Base-by-base conservation (phyloP, 2,113 vertebrate species). In the Cynocephalus volans region DNA sequence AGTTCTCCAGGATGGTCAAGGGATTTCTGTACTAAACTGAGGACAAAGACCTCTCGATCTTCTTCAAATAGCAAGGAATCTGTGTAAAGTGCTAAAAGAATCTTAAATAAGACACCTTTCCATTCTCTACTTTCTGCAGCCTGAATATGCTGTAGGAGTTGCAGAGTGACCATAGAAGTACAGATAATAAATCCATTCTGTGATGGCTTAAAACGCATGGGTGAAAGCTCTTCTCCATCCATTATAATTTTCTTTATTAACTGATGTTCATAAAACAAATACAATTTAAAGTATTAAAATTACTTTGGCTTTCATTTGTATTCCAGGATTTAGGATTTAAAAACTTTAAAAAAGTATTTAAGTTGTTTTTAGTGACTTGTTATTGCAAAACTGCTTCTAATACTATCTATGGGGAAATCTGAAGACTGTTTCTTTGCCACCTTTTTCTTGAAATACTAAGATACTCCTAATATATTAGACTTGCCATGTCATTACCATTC, bases 321-420 rank as follows among this genome's bases (percentile, higher is more conserved):
- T 82, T 82, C 54, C 31, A 75, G 48, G n/a, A 65, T n/a, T 64
- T 87, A 69, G 73, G 31, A 81, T 41, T 73, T 80, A 65, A 90
- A 85, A 94, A 52, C 13, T 88, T 81, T 75, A 14, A 54, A 73
- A 91, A 79, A 24, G 24, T 48, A 8, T 12, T 48, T 90, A 80
- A 73, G 48, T 58, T 75, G 36, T 82, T 85, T 92, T 85, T 31
- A 83, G 76, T 84, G 88, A 84, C n/a, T 81, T 41, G 31, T 81
- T 75, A 28, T 12, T 90, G 48, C 65, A 41, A 79, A 80, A 56
- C 28, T 12, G 21, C 41, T 67, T 18, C 24, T 77, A 54, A 88
- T 31, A 45, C 36, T 10, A 13, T 65, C 45, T 19, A 8, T 52
- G 50, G 80, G 60, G 60, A 90, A 80, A 45, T 60, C 28, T 33